These are phyloP conservation scores for Timandra comae DNA, from an alignment of 2,888 invertebrate species.

Conservation along the genomic window DNA sequence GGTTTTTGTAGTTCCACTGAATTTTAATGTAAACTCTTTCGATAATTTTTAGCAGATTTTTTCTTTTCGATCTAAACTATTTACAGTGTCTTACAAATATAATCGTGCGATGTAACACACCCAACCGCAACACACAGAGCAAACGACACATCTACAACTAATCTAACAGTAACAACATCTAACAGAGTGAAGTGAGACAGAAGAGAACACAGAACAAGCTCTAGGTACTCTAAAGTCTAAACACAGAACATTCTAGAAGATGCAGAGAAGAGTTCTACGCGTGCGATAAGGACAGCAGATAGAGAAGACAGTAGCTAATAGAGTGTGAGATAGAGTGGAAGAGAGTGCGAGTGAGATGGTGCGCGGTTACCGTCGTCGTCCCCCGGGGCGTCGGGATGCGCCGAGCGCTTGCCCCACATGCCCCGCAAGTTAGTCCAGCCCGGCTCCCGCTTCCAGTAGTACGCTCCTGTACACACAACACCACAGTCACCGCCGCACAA, in stretches of 20 bases:
- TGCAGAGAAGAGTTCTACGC: slow-evolving; percentile 1
- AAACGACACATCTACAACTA: slow-evolving; percentile 6
- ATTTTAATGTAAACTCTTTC: too few relatives aligned
- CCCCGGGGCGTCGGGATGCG: slow-evolving; percentile 35
- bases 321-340: slow-evolving; percentile 10
- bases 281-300: slow-evolving; percentile 4
- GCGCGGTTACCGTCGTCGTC: slow-evolving; percentile 57
- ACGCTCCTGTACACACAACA: slow-evolving; percentile 72
- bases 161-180: slow-evolving; percentile 16
- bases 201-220: slow-evolving; percentile 18
- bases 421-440: slow-evolving; percentile 88
- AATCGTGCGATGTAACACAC: too few relatives aligned
- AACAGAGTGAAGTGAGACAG: slow-evolving; percentile 12
- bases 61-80: too few relatives aligned
- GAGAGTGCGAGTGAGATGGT: too few relatives aligned
- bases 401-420: slow-evolving; percentile 85
- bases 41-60: too few relatives aligned
- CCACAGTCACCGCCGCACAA: slow-evolving; percentile 4
- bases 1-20: too few relatives aligned
- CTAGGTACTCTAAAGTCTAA: slow-evolving; percentile 16
- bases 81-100: too few relatives aligned
- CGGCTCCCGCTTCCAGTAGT: slow-evolving; percentile 86
- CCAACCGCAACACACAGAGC: too few relatives aligned
- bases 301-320: slow-evolving; percentile 9
- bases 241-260: slow-evolving; percentile 16